A percentile compares a stretch with the other conserved stretches of the same genome.
Conservation (phyloP, 2,888 invertebrate species). For the Arctia plantaginis region DNA sequence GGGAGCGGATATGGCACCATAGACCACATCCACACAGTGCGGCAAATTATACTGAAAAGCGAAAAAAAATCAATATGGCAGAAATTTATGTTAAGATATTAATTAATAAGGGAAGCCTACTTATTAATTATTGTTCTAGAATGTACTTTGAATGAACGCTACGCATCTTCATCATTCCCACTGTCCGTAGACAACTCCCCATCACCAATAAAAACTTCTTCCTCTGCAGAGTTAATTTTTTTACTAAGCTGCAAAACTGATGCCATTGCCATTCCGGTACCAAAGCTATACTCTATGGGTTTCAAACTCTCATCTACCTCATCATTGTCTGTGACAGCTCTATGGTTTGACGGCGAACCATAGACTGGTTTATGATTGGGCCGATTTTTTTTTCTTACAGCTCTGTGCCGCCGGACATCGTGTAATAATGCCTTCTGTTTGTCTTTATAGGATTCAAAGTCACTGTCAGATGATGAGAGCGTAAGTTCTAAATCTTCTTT, state of each 20-base stretch:
- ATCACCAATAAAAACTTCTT: slow-evolving; percentile 80
- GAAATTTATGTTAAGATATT: neutral
- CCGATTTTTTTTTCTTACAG: slow-evolving; percentile 69
- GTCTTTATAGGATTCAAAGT: slow-evolving; percentile 65
- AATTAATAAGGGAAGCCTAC: neutral
- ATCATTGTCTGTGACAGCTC: slow-evolving; percentile 62
- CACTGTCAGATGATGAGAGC: slow-evolving; percentile 72
- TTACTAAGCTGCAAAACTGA: slow-evolving; percentile 74
- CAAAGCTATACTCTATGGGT: slow-evolving; percentile 81
- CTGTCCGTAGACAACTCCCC: slow-evolving; percentile 82
- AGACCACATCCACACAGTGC: too few relatives aligned
- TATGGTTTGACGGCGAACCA: slow-evolving; percentile 24
- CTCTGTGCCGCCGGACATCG: slow-evolving; percentile 72
- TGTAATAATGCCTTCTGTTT: slow-evolving; percentile 62
- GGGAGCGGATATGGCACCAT: too few relatives aligned
- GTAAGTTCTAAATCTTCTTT: slow-evolving; percentile 74
- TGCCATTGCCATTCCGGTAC: slow-evolving; percentile 83
- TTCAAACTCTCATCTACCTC: slow-evolving; percentile 75
- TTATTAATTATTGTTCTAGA: neutral
- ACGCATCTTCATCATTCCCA: slow-evolving; percentile 78
- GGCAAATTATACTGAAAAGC: too few relatives aligned
- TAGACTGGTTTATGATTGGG: slow-evolving; percentile 49
- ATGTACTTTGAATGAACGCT: neutral
- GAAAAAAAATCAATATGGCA: neutral
- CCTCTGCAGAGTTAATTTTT: slow-evolving; percentile 64